Evolutionary conservation across 1,140 invertebrate species (phyloP), one percentile per base, ranked within the genome.

Genomic region (Drosophila jambulina): DNA sequence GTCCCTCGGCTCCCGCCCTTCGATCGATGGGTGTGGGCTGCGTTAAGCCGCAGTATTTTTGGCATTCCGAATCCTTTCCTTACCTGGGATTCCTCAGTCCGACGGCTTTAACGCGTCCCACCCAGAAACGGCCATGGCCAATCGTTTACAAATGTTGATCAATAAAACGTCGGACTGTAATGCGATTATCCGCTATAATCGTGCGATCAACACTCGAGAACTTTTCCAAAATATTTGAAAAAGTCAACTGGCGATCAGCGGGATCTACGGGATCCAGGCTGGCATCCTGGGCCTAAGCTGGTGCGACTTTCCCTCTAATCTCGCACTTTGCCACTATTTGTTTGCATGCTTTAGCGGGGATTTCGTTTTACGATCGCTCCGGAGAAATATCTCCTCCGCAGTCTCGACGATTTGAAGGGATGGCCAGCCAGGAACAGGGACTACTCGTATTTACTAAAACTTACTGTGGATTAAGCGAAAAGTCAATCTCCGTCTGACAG

Each of bases 71-170:
- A 56, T 38, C 36, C 53, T 56, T 54, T 38, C 4, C 12, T 67
- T 91, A 88, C 85, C 85, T 88, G 84, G 62, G 51, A 76, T 70
- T 75, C 64, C 76, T 74, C 34, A 17, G 53, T 7, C 17, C 29
- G 46, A 21, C 40, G 40, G 69, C 49, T 42, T 77, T 65, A 60
- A 42, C 63, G 59, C 46, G 46, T 62, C 61, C 38, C 63, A 27
- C 36, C 59, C 27, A 43, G n/a, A 19, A 42, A 27, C 58, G 17
- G 59, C 82, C 82, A 87, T 86, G 70, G 25, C 59, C 71, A 86
- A 87, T 86, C 79, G 79, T 82, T 86, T 80, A 90, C 80, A 88
- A 90, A 81, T 88, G 84, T 88, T 88, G 84, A 88, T 88, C 84
- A 88, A 90, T 88, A 88, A 90, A 88, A 77, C 45, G 58, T 65